These are phyloP conservation scores for Dolichotis patagonum DNA, from an alignment of 2,113 vertebrate species.

Conservation along the genomic window DNA sequence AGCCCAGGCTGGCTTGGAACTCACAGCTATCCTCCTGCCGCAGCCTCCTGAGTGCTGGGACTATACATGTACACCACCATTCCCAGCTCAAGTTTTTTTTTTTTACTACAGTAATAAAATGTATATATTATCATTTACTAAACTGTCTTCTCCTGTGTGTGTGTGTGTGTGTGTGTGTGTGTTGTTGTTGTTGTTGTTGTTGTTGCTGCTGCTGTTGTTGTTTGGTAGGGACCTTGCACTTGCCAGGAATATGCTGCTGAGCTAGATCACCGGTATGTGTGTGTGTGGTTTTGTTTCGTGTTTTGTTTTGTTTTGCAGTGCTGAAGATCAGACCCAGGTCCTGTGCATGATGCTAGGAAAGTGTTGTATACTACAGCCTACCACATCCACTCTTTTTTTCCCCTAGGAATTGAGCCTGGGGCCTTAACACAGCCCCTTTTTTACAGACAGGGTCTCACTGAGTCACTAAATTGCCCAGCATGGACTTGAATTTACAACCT, in stretches of 20 bases:
- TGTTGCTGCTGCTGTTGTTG: no score
- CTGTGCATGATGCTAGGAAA: neutral
- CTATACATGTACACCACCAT: neutral
- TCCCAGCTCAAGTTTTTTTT: neutral
- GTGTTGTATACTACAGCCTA: neutral
- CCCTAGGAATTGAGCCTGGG: no score
- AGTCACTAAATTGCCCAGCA: neutral
- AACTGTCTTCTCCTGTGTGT: neutral
- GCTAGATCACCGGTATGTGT: no score
- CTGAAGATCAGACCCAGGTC: neutral
- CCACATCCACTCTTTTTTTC: neutral
- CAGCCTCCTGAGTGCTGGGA: neutral
- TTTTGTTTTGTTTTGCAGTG: neutral
- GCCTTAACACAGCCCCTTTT: neutral
- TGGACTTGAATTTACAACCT: neutral
- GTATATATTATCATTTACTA: neutral
- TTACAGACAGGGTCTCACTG: neutral
- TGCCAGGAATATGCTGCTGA: no score
- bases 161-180: neutral
- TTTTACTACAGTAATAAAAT: neutral
- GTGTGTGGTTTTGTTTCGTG: neutral
- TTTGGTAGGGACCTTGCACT: no score
- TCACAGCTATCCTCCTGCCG: neutral
- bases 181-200: no score
- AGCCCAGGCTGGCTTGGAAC: neutral